Evolutionary conservation across 2,113 vertebrate species (phyloP).

Genomic region (Cercocebus atys): DNA sequence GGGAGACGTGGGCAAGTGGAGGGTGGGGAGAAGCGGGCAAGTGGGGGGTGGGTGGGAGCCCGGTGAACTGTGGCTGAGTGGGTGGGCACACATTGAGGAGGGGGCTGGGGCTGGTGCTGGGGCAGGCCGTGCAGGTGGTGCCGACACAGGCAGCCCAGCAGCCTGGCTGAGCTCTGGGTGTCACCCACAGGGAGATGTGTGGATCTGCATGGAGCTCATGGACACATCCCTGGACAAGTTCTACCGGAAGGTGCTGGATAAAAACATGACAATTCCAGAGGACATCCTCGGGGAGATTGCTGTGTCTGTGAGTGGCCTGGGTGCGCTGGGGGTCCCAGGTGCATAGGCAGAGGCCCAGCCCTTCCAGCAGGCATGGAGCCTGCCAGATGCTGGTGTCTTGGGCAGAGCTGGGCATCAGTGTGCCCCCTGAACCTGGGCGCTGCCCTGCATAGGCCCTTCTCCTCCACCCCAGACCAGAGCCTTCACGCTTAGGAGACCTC

Average conservation of each 20-base stretch:
- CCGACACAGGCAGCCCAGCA: background rate
- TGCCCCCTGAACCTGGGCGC: background rate
- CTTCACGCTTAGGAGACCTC: background rate
- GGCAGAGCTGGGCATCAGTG: background rate
- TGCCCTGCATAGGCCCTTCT: background rate
- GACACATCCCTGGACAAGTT: conserved; percentile 90
- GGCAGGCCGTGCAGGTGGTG: background rate
- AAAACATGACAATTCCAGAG: conserved; percentile 87
- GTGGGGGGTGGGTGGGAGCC: background rate
- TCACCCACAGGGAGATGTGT: conserved; percentile 84
- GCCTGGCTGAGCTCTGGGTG: background rate
- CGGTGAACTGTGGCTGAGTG: background rate
- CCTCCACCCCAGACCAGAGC: background rate
- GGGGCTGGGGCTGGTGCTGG: background rate
- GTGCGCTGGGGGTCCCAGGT: no score
- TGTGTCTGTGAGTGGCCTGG: conserved; percentile 85
- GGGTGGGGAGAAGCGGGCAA: background rate
- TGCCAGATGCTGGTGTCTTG: background rate
- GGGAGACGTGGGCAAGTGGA: background rate
- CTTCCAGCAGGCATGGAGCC: background rate
- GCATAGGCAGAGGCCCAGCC: background rate
- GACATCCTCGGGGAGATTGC: conserved; percentile 89
- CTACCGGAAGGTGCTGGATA: conserved; percentile 89
- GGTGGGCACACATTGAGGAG: background rate
- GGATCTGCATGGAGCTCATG: conserved; percentile 92